Conservation (phyloP, 2,113 vertebrate genomes). For the Eolophus roseicapilla region DNA sequence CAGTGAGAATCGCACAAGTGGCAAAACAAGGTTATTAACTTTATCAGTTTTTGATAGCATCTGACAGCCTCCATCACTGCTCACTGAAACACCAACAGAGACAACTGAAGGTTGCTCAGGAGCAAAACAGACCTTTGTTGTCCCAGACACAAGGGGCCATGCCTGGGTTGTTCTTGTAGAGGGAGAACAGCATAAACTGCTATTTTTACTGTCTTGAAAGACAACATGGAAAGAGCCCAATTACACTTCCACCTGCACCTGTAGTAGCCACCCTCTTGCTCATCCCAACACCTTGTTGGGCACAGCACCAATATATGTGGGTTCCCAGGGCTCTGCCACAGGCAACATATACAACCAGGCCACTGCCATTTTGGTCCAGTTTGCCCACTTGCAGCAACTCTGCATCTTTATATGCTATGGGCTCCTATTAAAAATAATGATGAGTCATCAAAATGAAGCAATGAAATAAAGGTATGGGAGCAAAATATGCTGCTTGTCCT, state of each 20-base stretch:
- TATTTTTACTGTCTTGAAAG: neutral
- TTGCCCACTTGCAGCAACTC: neutral
- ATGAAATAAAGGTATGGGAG: neutral
- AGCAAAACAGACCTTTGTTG: neutral
- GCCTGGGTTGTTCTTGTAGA: neutral
- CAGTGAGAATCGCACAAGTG: conserved; percentile 4
- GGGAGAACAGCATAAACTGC: neutral
- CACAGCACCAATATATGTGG: neutral
- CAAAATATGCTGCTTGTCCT: neutral
- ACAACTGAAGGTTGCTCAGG: conserved; percentile 33
- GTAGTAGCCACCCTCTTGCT: neutral
- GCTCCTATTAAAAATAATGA: neutral
- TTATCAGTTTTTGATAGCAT: conserved; percentile 41
- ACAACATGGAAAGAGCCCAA: rapidly evolving
- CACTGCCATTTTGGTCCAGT: neutral
- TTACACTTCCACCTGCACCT: neutral
- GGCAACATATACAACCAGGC: rapidly evolving
- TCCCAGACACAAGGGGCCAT: rapidly evolving
- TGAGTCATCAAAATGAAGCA: neutral
- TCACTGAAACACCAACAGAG: neutral
- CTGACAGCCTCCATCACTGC: conserved; percentile 7
- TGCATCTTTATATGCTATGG: neutral
- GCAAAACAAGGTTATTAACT: conserved; percentile 46
- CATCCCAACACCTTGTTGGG: neutral
- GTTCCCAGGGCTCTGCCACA: neutral